Evolutionary conservation across 2,888 invertebrate species (phyloP), one percentile per base, ranked within the genome.

Genomic region (Girardia tigrina): DNA sequence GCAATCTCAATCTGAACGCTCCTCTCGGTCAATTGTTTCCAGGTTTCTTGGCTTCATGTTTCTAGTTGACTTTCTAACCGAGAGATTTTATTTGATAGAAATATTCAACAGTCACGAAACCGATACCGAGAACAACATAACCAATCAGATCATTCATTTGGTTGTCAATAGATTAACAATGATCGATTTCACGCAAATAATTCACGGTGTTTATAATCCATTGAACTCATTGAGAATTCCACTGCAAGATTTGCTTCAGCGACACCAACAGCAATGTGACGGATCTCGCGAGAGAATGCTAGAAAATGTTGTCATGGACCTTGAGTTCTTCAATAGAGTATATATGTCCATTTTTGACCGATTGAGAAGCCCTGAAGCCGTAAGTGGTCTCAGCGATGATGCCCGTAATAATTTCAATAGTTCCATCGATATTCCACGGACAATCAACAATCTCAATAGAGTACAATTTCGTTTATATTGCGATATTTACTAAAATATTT

Each of bases 81-180:
- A n/a, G n/a, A n/a, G n/a, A n/a, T n/a, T n/a, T n/a, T n/a, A n/a
- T n/a, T n/a, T n/a, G n/a, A n/a, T 56, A 56, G 56, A 56, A 12
- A 56, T 56, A 56, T 56, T 56, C 56, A 56, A n/a, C n/a, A 56
- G n/a, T n/a, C n/a, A 56, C n/a, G 56, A 56, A 4, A 56, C n/a
- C n/a, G 56, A 56, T n/a, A 56, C 56, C 8, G 56, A 12, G n/a
- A 56, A 56, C n/a, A 56, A 56, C n/a, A 56, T 56, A 6, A 56
- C 56, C 4, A 56, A 56, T 16, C 56, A 56, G n/a, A 56, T 56
- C n/a, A 56, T 56, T 8, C 56, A 56, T 12, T 36, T 36, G 36
- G 36, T 36, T 36, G 36, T 36, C 36, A 36, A 36, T 16, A 8
- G 36, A 16, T 36, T 36, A 16, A 36, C 36, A 8, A 36, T 36